phyloP scores from a whole-genome alignment of 2,888 invertebrate species.

The Hoplodrina blanda region DNA sequence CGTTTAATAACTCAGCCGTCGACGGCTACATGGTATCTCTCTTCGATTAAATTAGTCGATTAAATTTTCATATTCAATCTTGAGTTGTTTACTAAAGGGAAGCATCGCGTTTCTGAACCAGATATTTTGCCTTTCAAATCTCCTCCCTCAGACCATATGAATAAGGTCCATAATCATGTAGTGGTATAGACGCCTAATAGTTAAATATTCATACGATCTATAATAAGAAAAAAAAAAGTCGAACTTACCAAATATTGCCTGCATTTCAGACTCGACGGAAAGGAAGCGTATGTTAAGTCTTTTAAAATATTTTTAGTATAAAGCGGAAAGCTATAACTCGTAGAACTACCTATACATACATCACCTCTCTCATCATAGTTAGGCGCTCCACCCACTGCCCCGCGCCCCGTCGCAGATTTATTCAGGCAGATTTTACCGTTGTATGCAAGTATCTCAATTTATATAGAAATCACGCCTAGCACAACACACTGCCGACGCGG shows the following conservation, averaged over 20 bases:
- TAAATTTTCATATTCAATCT: conserved; percentile 96
- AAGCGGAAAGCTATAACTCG: not conserved
- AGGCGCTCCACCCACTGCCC: too few species aligned
- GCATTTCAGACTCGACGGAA: conserved; percentile 34
- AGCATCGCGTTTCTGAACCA: conserved; percentile 71
- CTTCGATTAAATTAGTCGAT: conserved; percentile 93
- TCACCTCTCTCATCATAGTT: not conserved
- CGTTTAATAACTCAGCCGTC: conserved; percentile 77
- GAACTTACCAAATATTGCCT: conserved; percentile 66
- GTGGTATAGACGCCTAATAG: conserved; percentile 22
- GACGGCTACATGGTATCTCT: conserved; percentile 77
- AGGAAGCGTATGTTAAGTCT: conserved; percentile 1
- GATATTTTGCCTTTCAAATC: conserved; percentile 51
- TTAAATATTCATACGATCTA: conserved; percentile 75
- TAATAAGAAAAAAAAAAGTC: conserved; percentile 71
- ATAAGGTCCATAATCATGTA: conserved; percentile 52
- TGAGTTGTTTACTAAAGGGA: conserved; percentile 92
- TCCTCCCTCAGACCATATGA: conserved; percentile 40
- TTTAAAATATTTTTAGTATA: conserved; percentile 3
- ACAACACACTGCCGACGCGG: too few species aligned
- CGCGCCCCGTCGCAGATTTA: too few species aligned
- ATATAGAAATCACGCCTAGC: too few species aligned
- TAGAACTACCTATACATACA: not conserved
- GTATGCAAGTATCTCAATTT: too few species aligned
- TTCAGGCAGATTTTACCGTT: too few species aligned